Percentiles rank a stretch among this genome's conserved stretches.
phyloP scores from a whole-genome alignment of 2,797 vertebrate genomes.

The Urocyon cinereoargenteus region DNA sequence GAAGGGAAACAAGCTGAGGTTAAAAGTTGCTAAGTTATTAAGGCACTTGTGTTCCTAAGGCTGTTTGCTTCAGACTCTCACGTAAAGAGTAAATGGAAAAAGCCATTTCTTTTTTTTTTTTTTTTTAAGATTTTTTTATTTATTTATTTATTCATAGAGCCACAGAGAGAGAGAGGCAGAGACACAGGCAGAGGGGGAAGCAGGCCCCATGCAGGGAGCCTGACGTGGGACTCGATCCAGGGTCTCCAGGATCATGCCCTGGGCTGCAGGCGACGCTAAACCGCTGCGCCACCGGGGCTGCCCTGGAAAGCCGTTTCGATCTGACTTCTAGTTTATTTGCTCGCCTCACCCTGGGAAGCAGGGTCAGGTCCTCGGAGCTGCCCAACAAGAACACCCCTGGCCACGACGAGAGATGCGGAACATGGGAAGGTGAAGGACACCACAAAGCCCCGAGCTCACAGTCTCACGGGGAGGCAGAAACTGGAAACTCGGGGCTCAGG shows the following conservation, averaged over 20 bases:
- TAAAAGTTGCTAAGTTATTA: background rate
- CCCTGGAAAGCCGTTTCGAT: background rate
- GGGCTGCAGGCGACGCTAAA: too few species aligned
- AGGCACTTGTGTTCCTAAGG: background rate
- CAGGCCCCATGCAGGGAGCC: too few species aligned
- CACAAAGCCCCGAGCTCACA: fast-evolving
- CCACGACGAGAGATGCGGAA: fast-evolving
- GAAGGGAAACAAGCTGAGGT: background rate
- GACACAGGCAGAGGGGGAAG: too few species aligned
- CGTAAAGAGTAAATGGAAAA: background rate
- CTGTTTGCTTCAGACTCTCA: background rate
- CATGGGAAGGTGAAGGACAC: background rate
- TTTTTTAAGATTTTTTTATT: too few species aligned
- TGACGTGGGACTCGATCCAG: too few species aligned
- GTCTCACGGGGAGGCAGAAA: fast-evolving
- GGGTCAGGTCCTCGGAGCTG: fast-evolving
- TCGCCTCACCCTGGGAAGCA: background rate
- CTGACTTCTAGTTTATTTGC: too few species aligned
- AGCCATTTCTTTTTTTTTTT: background rate
- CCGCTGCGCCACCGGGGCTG: too few species aligned
- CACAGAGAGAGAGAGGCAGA: too few species aligned
- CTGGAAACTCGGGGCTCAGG: fast-evolving
- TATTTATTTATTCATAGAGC: too few species aligned
- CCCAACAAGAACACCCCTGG: background rate
- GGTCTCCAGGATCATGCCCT: too few species aligned